phyloP scores from a whole-genome alignment of 2,888 invertebrate species.

The Harpalus rufipes region DNA sequence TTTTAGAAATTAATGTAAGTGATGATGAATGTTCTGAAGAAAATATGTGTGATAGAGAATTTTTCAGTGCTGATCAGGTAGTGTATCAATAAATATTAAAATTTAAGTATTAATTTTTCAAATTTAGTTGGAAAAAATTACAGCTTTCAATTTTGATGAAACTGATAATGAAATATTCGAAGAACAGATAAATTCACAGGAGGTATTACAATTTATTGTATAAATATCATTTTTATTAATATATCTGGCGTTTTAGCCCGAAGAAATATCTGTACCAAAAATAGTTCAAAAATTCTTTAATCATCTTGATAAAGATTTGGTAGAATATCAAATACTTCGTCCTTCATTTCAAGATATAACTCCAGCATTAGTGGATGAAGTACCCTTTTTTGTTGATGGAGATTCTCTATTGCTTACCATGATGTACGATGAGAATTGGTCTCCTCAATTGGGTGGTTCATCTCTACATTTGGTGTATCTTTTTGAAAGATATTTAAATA shows the following conservation, averaged over 20 bases:
- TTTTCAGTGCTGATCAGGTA: constrained; percentile 1
- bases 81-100: not conserved
- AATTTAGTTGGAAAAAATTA: constrained; percentile 10
- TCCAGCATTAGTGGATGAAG: constrained; percentile 57
- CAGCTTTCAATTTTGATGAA: not conserved
- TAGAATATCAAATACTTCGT: constrained; percentile 35
- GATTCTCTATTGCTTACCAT: constrained; percentile 57
- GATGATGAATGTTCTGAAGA: not conserved
- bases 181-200: not conserved
- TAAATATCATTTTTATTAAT: too few relatives aligned
- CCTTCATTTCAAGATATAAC: constrained; percentile 60
- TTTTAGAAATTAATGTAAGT: constrained; percentile 7
- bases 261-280: constrained; percentile 72
- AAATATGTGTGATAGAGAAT: not conserved
- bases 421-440: constrained; percentile 51
- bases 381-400: constrained; percentile 63
- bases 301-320: not conserved
- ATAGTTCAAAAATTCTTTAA: constrained; percentile 77
- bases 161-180: not conserved
- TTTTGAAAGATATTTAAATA: constrained; percentile 58
- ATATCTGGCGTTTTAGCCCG: not conserved
- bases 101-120: not conserved
- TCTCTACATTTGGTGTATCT: constrained; percentile 60
- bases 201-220: constrained; percentile 5
- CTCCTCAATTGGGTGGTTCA: constrained; percentile 48